Base-by-base conservation (phyloP, 2,888 invertebrate genomes). In the Macrophya annulata region DNA sequence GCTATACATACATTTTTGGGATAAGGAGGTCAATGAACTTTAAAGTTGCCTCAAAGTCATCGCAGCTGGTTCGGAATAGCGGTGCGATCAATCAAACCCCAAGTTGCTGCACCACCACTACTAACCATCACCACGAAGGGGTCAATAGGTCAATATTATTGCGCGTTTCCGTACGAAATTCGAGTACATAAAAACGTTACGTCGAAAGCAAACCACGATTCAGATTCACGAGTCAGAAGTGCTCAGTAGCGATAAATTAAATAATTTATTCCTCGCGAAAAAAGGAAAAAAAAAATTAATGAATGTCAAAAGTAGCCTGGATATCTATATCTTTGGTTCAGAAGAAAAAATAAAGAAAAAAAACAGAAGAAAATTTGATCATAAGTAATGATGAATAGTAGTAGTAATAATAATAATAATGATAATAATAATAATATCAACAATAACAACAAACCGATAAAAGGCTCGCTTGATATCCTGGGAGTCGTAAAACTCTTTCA, bases 31-130 rank as follows among this genome's bases (percentile, higher is more conserved):
- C 68, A 48, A 48, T 83, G 83, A 83, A 83, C 68, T 83, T 83
- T 51, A 83, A 83, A 83, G 83, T 83, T 81, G 43, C 62, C 62
- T 59, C 59, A 62, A 81, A 81, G 81, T 81, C 62, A 62, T 81
- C 83, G 68, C 31, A 43, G 17, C 77, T 68, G 83, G 68, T 83
- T 83, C n/a, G 8, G 31, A n/a, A 68, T 83, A 12, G 71, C 68
- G 25, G 25, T 83, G 71, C 83, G 68, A 48, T 83, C 83, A 71
- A 83, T 83, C 68, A 40, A 81, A 43, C 65, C 43, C 62, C 81
- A 43, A 81, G 62, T 62, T 21, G n/a, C 25, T 17, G 68, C 31
- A 77, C 25, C n/a, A 62, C 62, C 79, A n/a, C 55, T n/a, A n/a
- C n/a, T n/a, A n/a, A n/a, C n/a, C 40, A 59, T 59, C 55, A 55